A percentile compares a stretch with the other conserved stretches of the same genome.
Conservation (phyloP, 2,888 invertebrate genomes). For the Petrolisthes cinctipes region DNA sequence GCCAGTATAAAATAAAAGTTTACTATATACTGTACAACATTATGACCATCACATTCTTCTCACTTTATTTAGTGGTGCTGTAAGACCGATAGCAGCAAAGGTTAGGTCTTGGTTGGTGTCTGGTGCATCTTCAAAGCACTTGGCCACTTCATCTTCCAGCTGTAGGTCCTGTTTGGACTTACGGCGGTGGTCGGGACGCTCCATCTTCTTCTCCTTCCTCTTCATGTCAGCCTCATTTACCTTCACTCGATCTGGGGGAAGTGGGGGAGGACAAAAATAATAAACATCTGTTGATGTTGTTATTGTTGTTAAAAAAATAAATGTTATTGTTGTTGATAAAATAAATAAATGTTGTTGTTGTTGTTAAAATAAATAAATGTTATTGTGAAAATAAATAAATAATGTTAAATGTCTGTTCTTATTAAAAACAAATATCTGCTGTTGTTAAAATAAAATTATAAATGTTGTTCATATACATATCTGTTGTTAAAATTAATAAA, state of each 20-base stretch:
- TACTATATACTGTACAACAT: neutral
- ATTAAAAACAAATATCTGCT: too few species aligned
- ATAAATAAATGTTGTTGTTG: too few species aligned
- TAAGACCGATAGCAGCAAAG: constrained; percentile 71
- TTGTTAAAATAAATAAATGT: too few species aligned
- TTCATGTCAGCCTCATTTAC: constrained; percentile 76
- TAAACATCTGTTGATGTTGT: too few species aligned
- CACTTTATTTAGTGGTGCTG: constrained; percentile 31
- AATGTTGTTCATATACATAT: too few species aligned
- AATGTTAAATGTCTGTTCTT: too few species aligned
- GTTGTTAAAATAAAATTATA: too few species aligned
- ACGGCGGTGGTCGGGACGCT: constrained; percentile 69
- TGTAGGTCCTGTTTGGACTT: constrained; percentile 69
- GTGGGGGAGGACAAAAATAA: neutral
- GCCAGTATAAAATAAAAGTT: neutral
- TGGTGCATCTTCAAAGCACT: constrained; percentile 78
- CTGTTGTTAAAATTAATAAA: too few species aligned
- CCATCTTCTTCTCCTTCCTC: constrained; percentile 72
- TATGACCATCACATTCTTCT: neutral
- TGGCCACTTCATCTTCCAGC: constrained; percentile 66
- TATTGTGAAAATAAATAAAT: too few species aligned
- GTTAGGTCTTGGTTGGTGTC: constrained; percentile 76
- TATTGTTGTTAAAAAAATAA: too few species aligned
- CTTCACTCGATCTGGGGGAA: constrained; percentile 70
- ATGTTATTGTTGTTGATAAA: too few species aligned